Percentiles rank a stretch among this genome's conserved stretches.
These are phyloP conservation scores for Dinocampus coccinellae DNA, from an alignment of 2,888 invertebrate genomes.

Conservation along the genomic window DNA sequence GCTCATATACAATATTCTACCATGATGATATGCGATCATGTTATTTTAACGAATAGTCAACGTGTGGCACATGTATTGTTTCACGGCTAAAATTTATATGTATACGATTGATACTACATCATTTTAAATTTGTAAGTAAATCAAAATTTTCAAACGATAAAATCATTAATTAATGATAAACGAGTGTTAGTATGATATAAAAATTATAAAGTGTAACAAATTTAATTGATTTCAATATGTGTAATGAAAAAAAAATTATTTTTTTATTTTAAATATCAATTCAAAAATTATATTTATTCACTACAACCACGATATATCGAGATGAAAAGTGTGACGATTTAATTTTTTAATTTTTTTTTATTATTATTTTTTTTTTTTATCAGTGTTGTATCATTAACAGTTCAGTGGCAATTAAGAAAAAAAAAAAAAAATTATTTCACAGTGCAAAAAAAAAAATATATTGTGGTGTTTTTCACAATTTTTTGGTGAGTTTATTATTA, in stretches of 20 bases:
- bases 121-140: neutral
- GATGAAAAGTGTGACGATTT: too few species aligned
- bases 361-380: too few species aligned
- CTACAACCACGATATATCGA: too few species aligned
- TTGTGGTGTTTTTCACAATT: neutral
- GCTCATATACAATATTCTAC: too few species aligned
- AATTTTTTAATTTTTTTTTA: too few species aligned
- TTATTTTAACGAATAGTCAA: neutral
- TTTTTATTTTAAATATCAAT: too few species aligned
- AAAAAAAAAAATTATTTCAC: neutral
- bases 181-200: neutral
- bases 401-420: neutral
- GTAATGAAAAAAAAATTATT: neutral
- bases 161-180: neutral
- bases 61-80: neutral
- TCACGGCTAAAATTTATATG: neutral
- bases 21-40: neutral
- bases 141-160: neutral
- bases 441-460: neutral
- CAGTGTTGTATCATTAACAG: too few species aligned
- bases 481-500: neutral
- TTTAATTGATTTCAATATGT: neutral
- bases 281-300: too few species aligned
- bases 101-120: neutral
- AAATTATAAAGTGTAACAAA: neutral